Base-by-base conservation (phyloP, 1,140 invertebrate genomes). In the Laupala kohalensis region DNA sequence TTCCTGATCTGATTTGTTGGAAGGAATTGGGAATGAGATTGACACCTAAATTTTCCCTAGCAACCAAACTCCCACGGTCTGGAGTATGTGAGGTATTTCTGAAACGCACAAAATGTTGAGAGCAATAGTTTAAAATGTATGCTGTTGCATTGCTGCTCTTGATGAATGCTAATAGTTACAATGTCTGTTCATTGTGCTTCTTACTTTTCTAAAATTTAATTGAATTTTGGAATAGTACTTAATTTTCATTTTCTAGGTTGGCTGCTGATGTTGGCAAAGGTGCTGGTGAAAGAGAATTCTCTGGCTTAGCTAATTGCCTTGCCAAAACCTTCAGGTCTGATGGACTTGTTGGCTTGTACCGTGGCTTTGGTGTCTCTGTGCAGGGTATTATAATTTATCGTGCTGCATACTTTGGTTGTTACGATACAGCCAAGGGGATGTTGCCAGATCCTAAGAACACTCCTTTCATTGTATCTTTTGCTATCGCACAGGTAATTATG, bases 381-480 rank as follows among this genome's bases (percentile, higher is more conserved):
- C 91, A 93, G 81, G 92, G 92, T 81, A 92, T 92, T 77, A 91
- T 92, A 70, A 91, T 92, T 79, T 93, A 92, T 79, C 86, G 94
- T 80, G 94, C 93, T 24, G 90, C 92, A 67, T 97, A 95, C 84
- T 97, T 97, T 78, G 95, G 95, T 75, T 91, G 94, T 82, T 97
- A 92, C 78, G 95, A 97, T 80, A 96, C 94, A 71, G 89, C 92
- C 74, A 93, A 94, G 81, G 93, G 90, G 74, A 91, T 96, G 85
- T 78, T 96, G 70, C 89, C 93, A 12, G 90, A 95, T 74, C 87
- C 89, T 6, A 91, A 92, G 81, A 91, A 92, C 77, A 92, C 91
- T 73, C 87, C 88, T 72, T 81, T 95, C 77, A 73, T 91, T 27
- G 78, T 90, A 67, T 92, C 90, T 25, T 95, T 91, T 89, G 82